Conservation (phyloP, 2,113 vertebrate species). For the Hippocampus barbouri region DNA sequence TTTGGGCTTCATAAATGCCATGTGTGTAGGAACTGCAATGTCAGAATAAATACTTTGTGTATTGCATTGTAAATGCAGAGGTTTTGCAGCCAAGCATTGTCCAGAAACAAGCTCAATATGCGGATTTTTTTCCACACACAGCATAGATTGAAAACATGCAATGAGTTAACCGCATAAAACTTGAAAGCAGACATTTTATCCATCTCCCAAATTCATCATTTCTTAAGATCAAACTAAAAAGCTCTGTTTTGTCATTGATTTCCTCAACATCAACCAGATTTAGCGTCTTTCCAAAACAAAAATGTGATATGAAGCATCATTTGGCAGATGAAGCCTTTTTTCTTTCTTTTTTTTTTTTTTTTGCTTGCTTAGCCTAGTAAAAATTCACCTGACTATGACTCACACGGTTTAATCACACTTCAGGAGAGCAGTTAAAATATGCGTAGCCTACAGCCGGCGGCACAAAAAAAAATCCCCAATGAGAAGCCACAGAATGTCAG, state of each 20-base stretch:
- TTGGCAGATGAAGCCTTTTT: no score
- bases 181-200: constrained; percentile 46
- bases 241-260: background rate
- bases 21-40: constrained; percentile 53
- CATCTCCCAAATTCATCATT: constrained; percentile 34
- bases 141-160: constrained; percentile 71
- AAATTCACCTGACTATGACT: background rate
- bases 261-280: constrained; percentile 5
- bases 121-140: constrained; percentile 61
- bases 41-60: constrained; percentile 36
- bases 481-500: constrained; percentile 19
- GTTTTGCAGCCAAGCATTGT: constrained; percentile 41
- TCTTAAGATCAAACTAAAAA: constrained; percentile 6
- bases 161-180: constrained; percentile 39
- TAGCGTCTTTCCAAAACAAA: constrained; percentile 1
- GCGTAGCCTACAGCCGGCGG: background rate
- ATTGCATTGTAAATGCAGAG: constrained; percentile 40
- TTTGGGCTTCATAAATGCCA: constrained; percentile 41
- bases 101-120: constrained; percentile 55
- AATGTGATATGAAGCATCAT: background rate
- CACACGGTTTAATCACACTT: constrained; percentile 17
- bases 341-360: background rate
- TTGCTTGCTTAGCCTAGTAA: background rate
- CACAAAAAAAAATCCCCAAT: constrained; percentile 31
- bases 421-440: constrained; percentile 7